Percentiles rank a stretch among this genome's conserved stretches.
phyloP scores from a whole-genome alignment of 2,888 invertebrate genomes.

The Stictocephala bisonia region DNA sequence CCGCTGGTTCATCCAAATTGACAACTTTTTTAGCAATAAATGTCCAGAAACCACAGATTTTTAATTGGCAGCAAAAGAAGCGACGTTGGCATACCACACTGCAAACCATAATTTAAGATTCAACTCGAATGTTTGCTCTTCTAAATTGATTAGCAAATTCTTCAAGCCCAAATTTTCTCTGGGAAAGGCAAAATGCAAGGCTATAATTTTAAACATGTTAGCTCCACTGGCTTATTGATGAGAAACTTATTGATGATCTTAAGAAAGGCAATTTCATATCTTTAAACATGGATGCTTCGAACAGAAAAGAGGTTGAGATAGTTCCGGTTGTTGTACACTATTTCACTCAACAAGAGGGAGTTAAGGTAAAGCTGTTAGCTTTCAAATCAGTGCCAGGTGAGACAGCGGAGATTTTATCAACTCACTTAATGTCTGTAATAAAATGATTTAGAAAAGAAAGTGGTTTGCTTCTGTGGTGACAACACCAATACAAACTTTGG shows the following conservation, averaged over 20 bases:
- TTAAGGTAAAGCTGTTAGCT: neutral
- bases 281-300: neutral
- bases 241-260: neutral
- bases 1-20: conserved; percentile 1
- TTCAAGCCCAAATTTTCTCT: conserved; percentile 3
- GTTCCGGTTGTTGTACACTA: no score
- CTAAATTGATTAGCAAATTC: conserved; percentile 3
- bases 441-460: conserved; percentile 34
- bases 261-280: neutral
- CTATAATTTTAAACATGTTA: conserved; percentile 1
- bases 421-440: conserved; percentile 20
- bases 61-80: conserved; percentile 27
- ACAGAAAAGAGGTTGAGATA: no score
- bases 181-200: neutral
- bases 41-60: neutral
- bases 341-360: no score
- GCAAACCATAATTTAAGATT: conserved; percentile 18
- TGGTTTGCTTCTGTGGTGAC: conserved; percentile 40
- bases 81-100: conserved; percentile 1
- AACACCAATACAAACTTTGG: conserved; percentile 51
- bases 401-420: conserved; percentile 30
- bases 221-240: neutral
- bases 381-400: conserved; percentile 33
- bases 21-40: conserved; percentile 1
- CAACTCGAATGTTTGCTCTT: conserved; percentile 11